Conservation (phyloP, 2,113 vertebrate genomes). For the Brachionichthys hirsutus region DNA sequence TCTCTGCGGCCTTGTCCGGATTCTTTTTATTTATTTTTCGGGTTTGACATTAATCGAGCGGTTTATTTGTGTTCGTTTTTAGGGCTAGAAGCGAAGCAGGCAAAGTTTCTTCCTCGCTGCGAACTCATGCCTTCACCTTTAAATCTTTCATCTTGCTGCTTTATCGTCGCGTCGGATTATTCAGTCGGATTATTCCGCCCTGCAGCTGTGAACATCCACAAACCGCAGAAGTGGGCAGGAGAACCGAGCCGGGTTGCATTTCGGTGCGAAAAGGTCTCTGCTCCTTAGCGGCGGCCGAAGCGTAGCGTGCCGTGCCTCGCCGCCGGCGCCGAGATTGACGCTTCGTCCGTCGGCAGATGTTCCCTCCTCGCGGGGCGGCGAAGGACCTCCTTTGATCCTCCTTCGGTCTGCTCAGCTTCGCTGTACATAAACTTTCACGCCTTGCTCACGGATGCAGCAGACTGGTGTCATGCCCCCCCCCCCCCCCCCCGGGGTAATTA, state of each 20-base stretch:
- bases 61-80: neutral
- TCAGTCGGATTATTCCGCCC: too few relatives aligned
- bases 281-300: too few relatives aligned
- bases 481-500: conserved; percentile 57
- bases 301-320: conserved; percentile 5
- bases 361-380: conserved; percentile 48
- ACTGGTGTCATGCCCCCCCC: conserved; percentile 8
- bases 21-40: neutral
- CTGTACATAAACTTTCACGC: conserved; percentile 49
- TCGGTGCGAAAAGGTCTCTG: too few relatives aligned
- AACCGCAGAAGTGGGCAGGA: too few relatives aligned
- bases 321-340: conserved; percentile 53
- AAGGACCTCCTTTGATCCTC: conserved; percentile 17
- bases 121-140: too few relatives aligned
- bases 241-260: too few relatives aligned
- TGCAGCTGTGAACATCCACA: conserved; percentile 14
- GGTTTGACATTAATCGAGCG: neutral
- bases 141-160: too few relatives aligned
- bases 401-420: conserved; percentile 24
- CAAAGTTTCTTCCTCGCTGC: neutral
- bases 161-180: too few relatives aligned
- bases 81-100: neutral
- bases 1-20: neutral
- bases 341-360: conserved; percentile 67
- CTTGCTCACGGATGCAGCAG: conserved; percentile 44